Base-by-base conservation (phyloP, 2,888 invertebrate species). In the Cheilosia vulpina region DNA sequence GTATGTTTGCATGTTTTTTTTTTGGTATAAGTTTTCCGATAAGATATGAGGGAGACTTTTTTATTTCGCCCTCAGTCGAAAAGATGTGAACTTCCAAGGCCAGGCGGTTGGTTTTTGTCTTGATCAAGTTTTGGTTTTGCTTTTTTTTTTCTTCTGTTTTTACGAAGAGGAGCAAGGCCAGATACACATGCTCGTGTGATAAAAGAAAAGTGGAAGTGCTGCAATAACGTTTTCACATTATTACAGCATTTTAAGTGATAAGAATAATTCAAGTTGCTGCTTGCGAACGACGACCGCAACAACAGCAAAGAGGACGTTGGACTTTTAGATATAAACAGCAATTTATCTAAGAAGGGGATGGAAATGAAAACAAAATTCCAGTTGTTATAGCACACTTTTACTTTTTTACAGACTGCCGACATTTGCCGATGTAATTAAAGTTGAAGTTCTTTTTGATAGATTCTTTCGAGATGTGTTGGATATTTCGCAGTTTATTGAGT, bases 231-330 rank as follows among this genome's bases (percentile, higher is more conserved):
- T 45, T 72, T 77, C 60, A 60, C 66, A 78, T 66, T 71, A 60
- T 77, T 77, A 82, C 77, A 82, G 53, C 77, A 77, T 66, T 66
- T 57, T 38, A 11, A 60, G 60, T 78, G 78, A 82, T 77, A 82
- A 78, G 66, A 60, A 82, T 77, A 60, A 82, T 77, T 52, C 58
- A 34, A 65, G 69, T 65, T 47, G 45, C 7, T 17, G n/a, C n/a
- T 4, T 45, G 60, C 58, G 58, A 72, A 71, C 82, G 77, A 77
- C 71, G 17, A 45, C 75, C 19, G 55, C 38, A 4, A 38, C 38
- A 38, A 38, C 4, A 34, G 1, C 34, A 13, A 13, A 38, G 27
- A 57, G 21, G n/a, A 27, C 50, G 21, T 24, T 13, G 45, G 17
- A 34, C 47, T 72, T 72, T 31, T 34, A 58, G 57, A 47, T 71